These are phyloP conservation scores for Anorthoa munda DNA, from an alignment of 2,888 invertebrate species.

Conservation along the genomic window DNA sequence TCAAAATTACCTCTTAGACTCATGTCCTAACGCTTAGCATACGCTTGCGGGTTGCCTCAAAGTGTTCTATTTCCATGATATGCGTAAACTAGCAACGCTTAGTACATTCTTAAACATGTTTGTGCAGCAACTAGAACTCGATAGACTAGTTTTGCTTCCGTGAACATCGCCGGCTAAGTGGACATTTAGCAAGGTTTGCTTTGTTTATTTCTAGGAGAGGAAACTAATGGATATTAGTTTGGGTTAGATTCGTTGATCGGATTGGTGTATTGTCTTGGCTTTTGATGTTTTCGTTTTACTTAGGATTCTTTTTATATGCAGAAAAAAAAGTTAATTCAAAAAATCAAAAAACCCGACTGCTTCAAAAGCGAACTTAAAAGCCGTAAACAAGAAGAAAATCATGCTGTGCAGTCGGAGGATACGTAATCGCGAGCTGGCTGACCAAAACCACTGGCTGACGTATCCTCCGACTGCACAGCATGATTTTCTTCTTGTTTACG, in stretches of 20 bases:
- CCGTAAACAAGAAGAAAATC: no score
- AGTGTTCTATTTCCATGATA: slow-evolving; percentile 63
- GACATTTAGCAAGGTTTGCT: slow-evolving; percentile 70
- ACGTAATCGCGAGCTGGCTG: no score
- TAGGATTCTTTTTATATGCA: background rate
- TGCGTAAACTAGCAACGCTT: slow-evolving; percentile 65
- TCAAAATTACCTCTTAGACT: background rate
- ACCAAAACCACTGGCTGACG: no score
- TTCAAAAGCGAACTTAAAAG: no score
- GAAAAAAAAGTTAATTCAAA: no score
- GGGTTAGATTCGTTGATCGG: slow-evolving; percentile 20
- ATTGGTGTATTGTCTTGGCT: slow-evolving; percentile 1
- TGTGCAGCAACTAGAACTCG: slow-evolving; percentile 73
- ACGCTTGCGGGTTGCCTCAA: slow-evolving; percentile 18
- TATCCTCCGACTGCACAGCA: no score
- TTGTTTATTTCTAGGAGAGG: slow-evolving; percentile 61
- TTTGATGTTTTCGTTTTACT: background rate
- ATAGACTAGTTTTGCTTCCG: slow-evolving; percentile 82
- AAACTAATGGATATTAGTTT: slow-evolving; percentile 58
- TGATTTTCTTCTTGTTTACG: no score
- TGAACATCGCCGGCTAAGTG: slow-evolving; percentile 76
- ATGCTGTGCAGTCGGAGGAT: no score
- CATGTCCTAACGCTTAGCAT: slow-evolving; percentile 19
- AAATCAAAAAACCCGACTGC: no score
- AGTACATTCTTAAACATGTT: slow-evolving; percentile 70